phyloP scores from a whole-genome alignment of 2,888 invertebrate species.

The Microctonus brassicae region DNA sequence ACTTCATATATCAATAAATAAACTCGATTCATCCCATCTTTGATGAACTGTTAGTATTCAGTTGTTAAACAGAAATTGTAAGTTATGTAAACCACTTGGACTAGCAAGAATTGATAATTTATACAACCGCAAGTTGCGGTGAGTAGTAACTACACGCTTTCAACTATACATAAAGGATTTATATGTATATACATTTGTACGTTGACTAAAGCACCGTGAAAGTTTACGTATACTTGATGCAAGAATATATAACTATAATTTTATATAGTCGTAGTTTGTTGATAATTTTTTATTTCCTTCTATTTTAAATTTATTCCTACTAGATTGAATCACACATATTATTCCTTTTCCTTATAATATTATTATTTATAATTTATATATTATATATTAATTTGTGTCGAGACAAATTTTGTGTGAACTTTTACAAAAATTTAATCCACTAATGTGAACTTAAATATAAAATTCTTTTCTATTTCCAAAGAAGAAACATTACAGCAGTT shows the following conservation, averaged over 20 bases:
- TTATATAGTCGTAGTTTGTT: background rate
- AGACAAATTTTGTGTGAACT: too few species aligned
- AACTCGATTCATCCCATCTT: background rate
- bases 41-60: background rate
- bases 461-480: background rate
- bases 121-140: constrained; percentile 29
- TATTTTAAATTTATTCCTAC: background rate
- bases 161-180: constrained; percentile 1
- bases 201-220: constrained; percentile 18
- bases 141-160: constrained; percentile 15
- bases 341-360: too few species aligned
- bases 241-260: constrained; percentile 10
- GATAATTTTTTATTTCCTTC: constrained; percentile 4
- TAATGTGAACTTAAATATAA: too few species aligned
- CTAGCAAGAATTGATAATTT: constrained; percentile 17
- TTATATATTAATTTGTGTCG: too few species aligned
- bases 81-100: constrained; percentile 20
- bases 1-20: background rate
- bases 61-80: background rate
- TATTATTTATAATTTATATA: too few species aligned
- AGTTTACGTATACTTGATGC: constrained; percentile 18
- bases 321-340: too few species aligned
- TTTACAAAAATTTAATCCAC: too few species aligned
- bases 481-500: constrained; percentile 9
- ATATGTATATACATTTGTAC: background rate